A percentile compares a stretch with the other conserved stretches of the same genome.
phyloP scores from a whole-genome alignment of 2,797 vertebrate species.

The Lagorchestes hirsutus region DNA sequence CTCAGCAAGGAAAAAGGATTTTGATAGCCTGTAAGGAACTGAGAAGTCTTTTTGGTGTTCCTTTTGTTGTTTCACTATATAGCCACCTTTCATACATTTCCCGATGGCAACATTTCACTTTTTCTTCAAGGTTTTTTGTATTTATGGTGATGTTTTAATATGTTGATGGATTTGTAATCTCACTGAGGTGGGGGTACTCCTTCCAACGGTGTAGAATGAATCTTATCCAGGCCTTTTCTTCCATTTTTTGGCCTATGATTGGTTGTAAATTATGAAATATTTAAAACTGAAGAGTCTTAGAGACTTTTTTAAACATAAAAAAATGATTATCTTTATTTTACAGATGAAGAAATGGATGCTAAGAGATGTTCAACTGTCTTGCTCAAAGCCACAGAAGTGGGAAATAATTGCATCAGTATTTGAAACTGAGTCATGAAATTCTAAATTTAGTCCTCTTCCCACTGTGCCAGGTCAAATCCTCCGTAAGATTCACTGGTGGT shows the following conservation, averaged over 20 bases:
- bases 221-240: neutral
- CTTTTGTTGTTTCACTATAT: accelerated
- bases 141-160: neutral
- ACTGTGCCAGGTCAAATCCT: neutral
- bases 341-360: neutral
- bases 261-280: neutral
- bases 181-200: neutral
- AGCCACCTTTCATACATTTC: neutral
- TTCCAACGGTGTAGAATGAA: neutral
- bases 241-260: neutral
- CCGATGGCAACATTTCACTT: accelerated
- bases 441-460: neutral
- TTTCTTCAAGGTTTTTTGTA: neutral
- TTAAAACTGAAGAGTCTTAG: neutral
- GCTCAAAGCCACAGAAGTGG: neutral
- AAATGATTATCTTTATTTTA: neutral
- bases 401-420: neutral
- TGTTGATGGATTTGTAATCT: neutral
- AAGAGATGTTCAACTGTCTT: neutral
- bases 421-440: neutral
- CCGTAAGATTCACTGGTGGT: neutral
- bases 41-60: accelerated
- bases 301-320: neutral
- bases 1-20: neutral
- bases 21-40: too few species aligned